Conservation (phyloP, 2,797 vertebrate species). For the Phalanger gymnotis region DNA sequence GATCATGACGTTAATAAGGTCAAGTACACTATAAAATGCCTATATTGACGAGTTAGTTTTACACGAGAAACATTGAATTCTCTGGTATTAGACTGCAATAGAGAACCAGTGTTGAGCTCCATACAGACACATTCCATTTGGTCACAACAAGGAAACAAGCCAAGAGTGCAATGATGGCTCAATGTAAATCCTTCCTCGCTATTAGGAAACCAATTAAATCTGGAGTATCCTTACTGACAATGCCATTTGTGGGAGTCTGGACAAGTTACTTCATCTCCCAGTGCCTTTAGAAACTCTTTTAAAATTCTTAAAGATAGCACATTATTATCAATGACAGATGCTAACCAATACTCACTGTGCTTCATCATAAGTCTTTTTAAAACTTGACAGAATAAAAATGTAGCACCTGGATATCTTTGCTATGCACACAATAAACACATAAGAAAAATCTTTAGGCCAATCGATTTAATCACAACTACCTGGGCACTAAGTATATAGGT, state of each 20-base stretch:
- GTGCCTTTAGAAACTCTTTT: background rate
- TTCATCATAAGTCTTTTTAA: conserved; percentile 34
- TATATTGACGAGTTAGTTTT: background rate
- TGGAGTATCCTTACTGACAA: background rate
- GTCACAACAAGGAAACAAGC: background rate
- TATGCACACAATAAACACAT: background rate
- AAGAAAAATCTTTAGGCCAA: conserved; percentile 26
- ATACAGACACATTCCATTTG: background rate
- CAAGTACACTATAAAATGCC: background rate
- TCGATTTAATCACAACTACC: background rate
- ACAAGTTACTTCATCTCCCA: background rate
- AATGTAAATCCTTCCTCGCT: background rate
- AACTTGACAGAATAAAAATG: background rate
- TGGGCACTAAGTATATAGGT: background rate
- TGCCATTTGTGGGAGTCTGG: background rate
- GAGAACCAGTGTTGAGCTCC: background rate
- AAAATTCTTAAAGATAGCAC: background rate
- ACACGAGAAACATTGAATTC: background rate
- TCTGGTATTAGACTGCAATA: background rate
- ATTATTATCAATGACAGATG: background rate
- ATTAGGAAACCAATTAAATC: conserved; percentile 9
- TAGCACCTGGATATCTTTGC: background rate
- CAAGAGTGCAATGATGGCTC: background rate
- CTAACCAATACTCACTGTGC: background rate
- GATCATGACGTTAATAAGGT: background rate